Evolutionary conservation across 2,797 vertebrate species (phyloP).

Genomic region (Diceros bicornis): DNA sequence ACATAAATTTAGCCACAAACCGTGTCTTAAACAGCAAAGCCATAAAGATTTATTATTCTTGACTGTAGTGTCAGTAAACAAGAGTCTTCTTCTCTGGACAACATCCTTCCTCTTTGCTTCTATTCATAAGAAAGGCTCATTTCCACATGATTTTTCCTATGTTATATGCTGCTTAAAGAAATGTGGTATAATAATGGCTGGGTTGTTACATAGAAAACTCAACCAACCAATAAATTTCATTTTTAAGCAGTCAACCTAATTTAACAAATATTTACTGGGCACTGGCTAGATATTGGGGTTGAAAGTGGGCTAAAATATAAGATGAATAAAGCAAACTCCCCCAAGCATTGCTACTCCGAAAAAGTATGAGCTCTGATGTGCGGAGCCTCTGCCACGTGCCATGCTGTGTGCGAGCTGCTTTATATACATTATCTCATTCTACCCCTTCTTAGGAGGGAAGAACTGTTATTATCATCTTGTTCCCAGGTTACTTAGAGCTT

Average conservation of each 20-base stretch:
- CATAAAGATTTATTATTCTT: conserved; percentile 26
- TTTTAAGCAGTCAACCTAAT: not conserved
- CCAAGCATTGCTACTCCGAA: not conserved
- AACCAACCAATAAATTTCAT: not conserved
- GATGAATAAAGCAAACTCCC: not conserved
- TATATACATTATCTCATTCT: not conserved
- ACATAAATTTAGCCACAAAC: conserved; percentile 24
- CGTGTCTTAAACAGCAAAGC: not conserved
- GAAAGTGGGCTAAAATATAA: not conserved
- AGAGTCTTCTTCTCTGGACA: not conserved
- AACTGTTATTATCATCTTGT: not conserved
- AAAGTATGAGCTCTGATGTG: not conserved
- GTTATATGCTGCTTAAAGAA: not conserved
- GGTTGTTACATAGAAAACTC: not conserved
- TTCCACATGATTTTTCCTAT: not conserved
- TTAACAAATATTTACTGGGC: conserved; percentile 20
- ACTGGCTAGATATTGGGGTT: not conserved
- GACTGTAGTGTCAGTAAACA: not conserved
- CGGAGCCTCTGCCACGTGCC: fast-evolving
- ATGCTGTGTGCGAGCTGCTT: not conserved
- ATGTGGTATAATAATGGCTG: not conserved
- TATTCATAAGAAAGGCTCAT: not conserved
- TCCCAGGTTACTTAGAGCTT: not conserved
- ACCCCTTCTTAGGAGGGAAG: not conserved
- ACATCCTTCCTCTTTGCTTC: not conserved